phyloP scores from a whole-genome alignment of 2,888 invertebrate genomes.

The Agriotes lineatus region DNA sequence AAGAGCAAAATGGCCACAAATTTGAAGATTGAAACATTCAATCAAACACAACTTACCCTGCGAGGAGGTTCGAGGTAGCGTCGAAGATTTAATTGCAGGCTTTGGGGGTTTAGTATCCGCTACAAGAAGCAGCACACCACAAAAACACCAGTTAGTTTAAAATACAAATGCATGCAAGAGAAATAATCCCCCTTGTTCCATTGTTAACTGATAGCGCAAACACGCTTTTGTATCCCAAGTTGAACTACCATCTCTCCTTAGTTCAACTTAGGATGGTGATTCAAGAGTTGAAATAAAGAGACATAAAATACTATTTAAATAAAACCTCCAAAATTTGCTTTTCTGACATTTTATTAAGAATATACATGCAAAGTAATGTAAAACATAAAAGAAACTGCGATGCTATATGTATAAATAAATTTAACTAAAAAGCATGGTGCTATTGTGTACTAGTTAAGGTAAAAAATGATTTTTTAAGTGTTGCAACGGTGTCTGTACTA shows the following conservation, averaged over 20 bases:
- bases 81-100: conserved; percentile 96
- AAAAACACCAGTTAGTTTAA: conserved; percentile 59
- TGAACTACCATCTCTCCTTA: neutral
- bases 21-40: conserved; percentile 18
- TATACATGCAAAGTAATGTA: conserved; percentile 21
- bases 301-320: neutral
- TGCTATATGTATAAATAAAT: neutral
- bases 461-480: neutral
- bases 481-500: no score
- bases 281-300: neutral
- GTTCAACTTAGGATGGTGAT: conserved; percentile 5
- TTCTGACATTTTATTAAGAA: conserved; percentile 13
- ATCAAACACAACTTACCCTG: conserved; percentile 79
- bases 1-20: neutral
- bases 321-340: conserved; percentile 15
- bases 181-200: conserved; percentile 11
- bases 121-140: conserved; percentile 66
- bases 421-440: conserved; percentile 12
- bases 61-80: conserved; percentile 92
- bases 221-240: neutral
- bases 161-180: conserved; percentile 37
- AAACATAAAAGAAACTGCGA: conserved; percentile 2
- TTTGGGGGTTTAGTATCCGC: conserved; percentile 95
- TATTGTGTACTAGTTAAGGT: neutral
- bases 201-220: neutral